These are phyloP conservation scores for Oncopodura yosiiana DNA, from an alignment of 1,140 invertebrate genomes.

Conservation along the genomic window DNA sequence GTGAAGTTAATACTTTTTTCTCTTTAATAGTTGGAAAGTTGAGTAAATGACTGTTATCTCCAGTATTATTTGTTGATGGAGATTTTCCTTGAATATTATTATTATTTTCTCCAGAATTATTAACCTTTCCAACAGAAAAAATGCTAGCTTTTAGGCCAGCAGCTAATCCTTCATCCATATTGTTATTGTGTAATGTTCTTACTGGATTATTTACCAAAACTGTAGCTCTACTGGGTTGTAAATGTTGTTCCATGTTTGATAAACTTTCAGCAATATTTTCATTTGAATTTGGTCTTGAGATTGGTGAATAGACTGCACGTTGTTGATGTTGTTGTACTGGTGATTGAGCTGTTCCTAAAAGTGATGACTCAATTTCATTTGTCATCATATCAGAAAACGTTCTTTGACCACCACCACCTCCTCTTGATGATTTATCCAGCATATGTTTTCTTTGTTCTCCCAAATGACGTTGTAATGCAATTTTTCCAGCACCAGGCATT, in stretches of 20 bases:
- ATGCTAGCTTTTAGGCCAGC: constrained; percentile 26
- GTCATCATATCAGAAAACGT: constrained; percentile 52
- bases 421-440: constrained; percentile 1
- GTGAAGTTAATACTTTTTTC: constrained; percentile 22
- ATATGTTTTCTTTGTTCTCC: constrained; percentile 1
- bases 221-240: constrained; percentile 9
- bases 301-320: constrained; percentile 53
- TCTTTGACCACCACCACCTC: background rate
- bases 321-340: too few relatives aligned
- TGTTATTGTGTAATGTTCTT: background rate
- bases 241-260: too few relatives aligned
- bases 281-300: constrained; percentile 52
- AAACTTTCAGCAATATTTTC: constrained; percentile 28
- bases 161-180: constrained; percentile 21
- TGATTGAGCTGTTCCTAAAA: constrained; percentile 53
- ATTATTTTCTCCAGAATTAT: constrained; percentile 2
- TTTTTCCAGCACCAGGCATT: constrained; percentile 13
- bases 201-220: constrained; percentile 14
- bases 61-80: background rate
- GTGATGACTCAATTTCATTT: constrained; percentile 75
- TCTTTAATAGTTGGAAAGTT: constrained; percentile 15
- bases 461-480: constrained; percentile 26
- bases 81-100: constrained; percentile 1
- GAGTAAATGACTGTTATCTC: constrained; percentile 8
- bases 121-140: constrained; percentile 16